Evolutionary conservation across 64 coral and sea anemone species (phyloP).

Genomic region (Orbicella faveolata): DNA sequence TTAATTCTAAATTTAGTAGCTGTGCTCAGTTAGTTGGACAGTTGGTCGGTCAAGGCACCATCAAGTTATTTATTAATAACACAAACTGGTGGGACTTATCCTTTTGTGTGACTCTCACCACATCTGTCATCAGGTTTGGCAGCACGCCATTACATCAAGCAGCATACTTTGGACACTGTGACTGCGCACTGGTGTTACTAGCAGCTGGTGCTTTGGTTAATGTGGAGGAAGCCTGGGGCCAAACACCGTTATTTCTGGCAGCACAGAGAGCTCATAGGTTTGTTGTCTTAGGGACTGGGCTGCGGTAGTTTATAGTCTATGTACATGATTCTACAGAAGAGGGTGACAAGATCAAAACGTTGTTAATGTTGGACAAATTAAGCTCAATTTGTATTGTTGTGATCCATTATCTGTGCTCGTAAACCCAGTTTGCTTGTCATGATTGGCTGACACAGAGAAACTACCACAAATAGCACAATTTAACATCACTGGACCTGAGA

Average conservation of each 20-base stretch:
- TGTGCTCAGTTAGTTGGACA: not conserved
- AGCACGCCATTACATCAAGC: slow-evolving; percentile 96
- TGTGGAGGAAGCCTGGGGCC: slow-evolving; percentile 96
- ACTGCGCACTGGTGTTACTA: slow-evolving; percentile 79
- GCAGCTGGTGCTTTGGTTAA: slow-evolving; percentile 78
- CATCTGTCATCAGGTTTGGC: slow-evolving; percentile 78
- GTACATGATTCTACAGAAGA: too few relatives aligned
- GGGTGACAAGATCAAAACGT: too few relatives aligned
- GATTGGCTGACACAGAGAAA: too few relatives aligned
- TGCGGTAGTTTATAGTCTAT: not conserved
- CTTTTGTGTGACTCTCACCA: not conserved
- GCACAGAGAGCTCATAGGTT: slow-evolving; percentile 93
- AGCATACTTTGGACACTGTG: slow-evolving; percentile 91
- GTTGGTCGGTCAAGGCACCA: not conserved
- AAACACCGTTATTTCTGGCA: slow-evolving; percentile 91
- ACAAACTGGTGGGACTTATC: too few relatives aligned
- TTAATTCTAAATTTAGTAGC: not conserved
- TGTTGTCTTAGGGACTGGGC: not conserved
- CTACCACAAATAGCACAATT: too few relatives aligned
- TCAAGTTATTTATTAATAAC: not conserved
- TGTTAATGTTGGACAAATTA: too few relatives aligned
- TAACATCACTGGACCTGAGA: too few relatives aligned
- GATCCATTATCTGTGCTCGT: too few relatives aligned
- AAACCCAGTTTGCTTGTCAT: too few relatives aligned
- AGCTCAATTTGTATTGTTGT: too few relatives aligned